Percentiles rank a stretch among this genome's conserved stretches.
Evolutionary conservation across 2,888 invertebrate species (phyloP).

Genomic region (Nemoura dubitans): DNA sequence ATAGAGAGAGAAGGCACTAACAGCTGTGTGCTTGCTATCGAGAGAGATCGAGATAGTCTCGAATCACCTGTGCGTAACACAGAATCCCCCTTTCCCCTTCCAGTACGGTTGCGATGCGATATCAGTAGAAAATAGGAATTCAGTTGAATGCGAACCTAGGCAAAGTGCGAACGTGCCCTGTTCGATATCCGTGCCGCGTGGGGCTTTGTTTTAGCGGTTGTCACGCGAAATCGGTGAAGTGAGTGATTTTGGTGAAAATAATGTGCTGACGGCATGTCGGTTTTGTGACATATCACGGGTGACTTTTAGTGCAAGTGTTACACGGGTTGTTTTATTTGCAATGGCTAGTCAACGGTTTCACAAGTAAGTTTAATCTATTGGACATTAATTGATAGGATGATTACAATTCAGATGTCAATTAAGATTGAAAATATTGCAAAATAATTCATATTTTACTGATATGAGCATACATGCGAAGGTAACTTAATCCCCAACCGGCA

Average conservation of each 20-base stretch:
- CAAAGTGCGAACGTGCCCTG: not conserved
- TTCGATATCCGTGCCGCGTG: not conserved
- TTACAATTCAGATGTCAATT: not conserved
- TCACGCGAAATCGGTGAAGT: not conserved
- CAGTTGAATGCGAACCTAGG: not conserved
- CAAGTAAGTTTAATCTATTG: conserved; percentile 31
- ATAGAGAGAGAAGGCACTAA: not conserved
- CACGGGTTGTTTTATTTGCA: not conserved
- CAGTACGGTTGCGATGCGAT: not conserved
- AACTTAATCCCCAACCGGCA: too few species aligned
- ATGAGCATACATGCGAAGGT: too few species aligned
- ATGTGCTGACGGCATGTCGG: not conserved
- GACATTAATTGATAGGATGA: not conserved
- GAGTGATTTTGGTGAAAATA: too few species aligned
- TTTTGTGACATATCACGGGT: not conserved
- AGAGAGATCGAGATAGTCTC: not conserved
- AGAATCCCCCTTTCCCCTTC: not conserved
- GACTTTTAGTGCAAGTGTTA: not conserved
- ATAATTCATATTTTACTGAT: too few species aligned
- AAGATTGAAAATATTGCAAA: not conserved
- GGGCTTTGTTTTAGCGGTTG: not conserved
- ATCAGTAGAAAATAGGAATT: not conserved
- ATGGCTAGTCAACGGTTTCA: conserved; percentile 32
- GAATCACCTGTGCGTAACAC: conserved; percentile 30
- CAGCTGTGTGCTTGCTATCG: not conserved